Evolutionary conservation across 2,888 invertebrate genomes (phyloP).

Genomic region (Drosophila parthenogenetica): DNA sequence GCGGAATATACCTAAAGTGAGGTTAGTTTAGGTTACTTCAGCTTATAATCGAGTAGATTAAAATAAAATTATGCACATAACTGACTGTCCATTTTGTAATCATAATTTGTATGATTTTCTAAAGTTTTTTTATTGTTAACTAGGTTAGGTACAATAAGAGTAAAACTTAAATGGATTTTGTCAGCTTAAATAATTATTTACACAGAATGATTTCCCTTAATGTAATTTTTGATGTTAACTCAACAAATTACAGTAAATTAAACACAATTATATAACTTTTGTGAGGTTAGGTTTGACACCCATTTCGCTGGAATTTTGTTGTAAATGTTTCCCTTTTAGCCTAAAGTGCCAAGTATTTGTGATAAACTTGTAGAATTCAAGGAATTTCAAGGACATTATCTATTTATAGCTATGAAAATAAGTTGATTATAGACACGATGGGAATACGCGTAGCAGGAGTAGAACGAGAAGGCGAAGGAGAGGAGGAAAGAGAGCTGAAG

Average conservation of each 20-base stretch:
- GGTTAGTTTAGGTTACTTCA: neutral
- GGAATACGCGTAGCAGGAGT: neutral
- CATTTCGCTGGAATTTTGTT: neutral
- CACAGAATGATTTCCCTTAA: no score
- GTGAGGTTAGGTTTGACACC: neutral
- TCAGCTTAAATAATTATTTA: no score
- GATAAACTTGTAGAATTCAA: neutral
- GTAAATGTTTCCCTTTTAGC: neutral
- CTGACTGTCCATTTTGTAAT: no score
- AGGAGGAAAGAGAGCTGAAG: neutral
- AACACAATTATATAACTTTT: neutral
- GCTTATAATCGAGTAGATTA: no score
- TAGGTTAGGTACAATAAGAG: neutral
- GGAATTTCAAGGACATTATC: slow-evolving; percentile 1
- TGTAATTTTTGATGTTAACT: no score
- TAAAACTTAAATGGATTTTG: no score
- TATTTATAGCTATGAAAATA: slow-evolving; percentile 16
- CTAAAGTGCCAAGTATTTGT: neutral
- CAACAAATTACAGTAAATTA: no score
- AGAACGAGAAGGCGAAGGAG: neutral
- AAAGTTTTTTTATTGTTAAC: no score
- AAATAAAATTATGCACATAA: no score
- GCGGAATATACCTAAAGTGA: neutral
- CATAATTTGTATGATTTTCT: no score
- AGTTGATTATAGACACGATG: neutral